These are phyloP conservation scores for Zophobas atratus DNA, from an alignment of 1,140 invertebrate genomes.

Conservation along the genomic window DNA sequence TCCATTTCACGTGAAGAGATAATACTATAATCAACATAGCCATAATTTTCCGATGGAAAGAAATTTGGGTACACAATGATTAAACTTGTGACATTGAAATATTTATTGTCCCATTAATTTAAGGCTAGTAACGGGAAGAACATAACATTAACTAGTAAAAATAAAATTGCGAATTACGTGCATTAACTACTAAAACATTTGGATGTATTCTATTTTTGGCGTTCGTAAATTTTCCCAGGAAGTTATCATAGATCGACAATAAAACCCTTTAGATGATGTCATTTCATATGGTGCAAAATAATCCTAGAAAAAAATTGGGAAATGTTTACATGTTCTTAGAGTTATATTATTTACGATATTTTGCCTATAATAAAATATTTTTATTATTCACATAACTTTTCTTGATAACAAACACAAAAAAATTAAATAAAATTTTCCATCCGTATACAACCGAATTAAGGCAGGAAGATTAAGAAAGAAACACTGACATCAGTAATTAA, in stretches of 20 bases:
- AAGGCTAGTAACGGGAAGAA: background rate
- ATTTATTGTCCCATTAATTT: constrained; percentile 19
- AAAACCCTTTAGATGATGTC: background rate
- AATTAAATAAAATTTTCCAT: constrained; percentile 21
- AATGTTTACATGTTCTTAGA: constrained; percentile 21
- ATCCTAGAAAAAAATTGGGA: background rate
- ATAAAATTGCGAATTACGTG: background rate
- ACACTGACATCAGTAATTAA: background rate
- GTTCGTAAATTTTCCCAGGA: background rate
- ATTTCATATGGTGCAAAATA: background rate
- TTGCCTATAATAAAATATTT: constrained; percentile 30
- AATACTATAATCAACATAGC: constrained; percentile 17
- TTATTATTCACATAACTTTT: constrained; percentile 10
- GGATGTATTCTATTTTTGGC: background rate
- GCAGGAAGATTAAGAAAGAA: background rate
- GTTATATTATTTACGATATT: constrained; percentile 8
- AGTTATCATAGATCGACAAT: background rate
- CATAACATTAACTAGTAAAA: background rate
- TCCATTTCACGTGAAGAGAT: constrained; percentile 23
- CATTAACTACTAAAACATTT: too few relatives aligned
- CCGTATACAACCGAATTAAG: background rate
- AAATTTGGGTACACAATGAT: constrained; percentile 18
- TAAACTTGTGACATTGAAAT: constrained; percentile 12
- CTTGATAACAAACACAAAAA: background rate
- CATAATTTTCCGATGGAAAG: constrained; percentile 31